Conservation (phyloP, 2,888 invertebrate species). For the Lithophane semibrunnea region DNA sequence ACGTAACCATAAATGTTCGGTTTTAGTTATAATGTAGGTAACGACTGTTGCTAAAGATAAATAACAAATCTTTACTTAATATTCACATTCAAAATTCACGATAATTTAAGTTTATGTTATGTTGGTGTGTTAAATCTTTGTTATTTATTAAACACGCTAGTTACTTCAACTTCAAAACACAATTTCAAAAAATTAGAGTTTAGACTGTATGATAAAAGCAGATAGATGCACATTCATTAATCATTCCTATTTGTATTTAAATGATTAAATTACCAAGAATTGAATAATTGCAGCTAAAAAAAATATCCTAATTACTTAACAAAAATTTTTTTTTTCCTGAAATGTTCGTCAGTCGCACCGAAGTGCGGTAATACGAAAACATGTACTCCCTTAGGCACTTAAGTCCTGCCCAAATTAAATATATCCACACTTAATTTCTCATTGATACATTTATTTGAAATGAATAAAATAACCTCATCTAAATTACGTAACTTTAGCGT, state of each 20-base stretch:
- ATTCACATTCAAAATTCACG: background rate
- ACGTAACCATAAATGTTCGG: background rate
- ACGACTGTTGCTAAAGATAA: conserved; percentile 1
- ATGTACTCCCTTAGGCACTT: background rate
- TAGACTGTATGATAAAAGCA: background rate
- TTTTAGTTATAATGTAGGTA: conserved; percentile 10
- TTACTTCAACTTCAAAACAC: background rate
- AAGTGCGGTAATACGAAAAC: background rate
- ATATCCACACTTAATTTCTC: background rate
- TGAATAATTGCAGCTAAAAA: background rate
- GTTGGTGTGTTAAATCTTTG: conserved; percentile 3
- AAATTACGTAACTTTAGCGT: background rate
- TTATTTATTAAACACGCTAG: background rate
- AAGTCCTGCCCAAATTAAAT: background rate
- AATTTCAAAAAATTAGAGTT: conserved; percentile 1
- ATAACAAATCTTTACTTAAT: conserved; percentile 1
- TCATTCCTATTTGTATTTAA: background rate
- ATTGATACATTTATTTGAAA: background rate
- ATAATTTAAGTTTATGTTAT: background rate
- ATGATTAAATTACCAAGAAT: background rate
- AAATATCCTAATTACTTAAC: too few species aligned
- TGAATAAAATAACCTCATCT: background rate
- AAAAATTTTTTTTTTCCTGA: background rate
- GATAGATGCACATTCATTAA: background rate
- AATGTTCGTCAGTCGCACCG: background rate